phyloP scores from a whole-genome alignment of 2,113 vertebrate genomes.

The Opisthocomus hoazin region DNA sequence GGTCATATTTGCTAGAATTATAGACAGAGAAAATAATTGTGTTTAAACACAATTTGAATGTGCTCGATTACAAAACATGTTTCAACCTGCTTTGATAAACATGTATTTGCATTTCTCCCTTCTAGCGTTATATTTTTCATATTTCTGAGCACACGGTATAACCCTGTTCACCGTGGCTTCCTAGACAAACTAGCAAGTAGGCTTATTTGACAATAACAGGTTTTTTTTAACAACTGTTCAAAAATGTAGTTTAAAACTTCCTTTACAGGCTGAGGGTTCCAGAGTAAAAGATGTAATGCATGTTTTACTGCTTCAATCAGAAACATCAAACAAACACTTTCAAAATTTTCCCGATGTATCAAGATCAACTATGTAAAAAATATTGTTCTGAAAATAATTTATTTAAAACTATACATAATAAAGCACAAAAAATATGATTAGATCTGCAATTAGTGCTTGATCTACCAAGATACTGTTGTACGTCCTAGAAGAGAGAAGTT shows the following conservation, averaged over 20 bases:
- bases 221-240: not conserved
- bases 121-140: not conserved
- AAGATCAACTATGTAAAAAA: not conserved
- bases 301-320: not conserved
- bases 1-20: not conserved
- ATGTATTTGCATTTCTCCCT: not conserved
- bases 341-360: not conserved
- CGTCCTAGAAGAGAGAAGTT: not conserved
- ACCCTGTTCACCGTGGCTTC: not conserved
- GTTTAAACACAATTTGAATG: not conserved
- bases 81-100: not conserved
- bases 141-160: not conserved
- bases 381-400: not conserved
- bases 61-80: not conserved
- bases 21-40: not conserved
- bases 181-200: not conserved
- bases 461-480: not conserved
- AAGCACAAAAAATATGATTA: not conserved
- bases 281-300: not conserved
- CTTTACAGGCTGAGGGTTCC: not conserved
- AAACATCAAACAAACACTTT: not conserved
- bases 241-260: not conserved
- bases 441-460: not conserved
- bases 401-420: not conserved
- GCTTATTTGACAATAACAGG: not conserved